Conservation (phyloP, 1,140 invertebrate genomes). For the Drosophila lini region DNA sequence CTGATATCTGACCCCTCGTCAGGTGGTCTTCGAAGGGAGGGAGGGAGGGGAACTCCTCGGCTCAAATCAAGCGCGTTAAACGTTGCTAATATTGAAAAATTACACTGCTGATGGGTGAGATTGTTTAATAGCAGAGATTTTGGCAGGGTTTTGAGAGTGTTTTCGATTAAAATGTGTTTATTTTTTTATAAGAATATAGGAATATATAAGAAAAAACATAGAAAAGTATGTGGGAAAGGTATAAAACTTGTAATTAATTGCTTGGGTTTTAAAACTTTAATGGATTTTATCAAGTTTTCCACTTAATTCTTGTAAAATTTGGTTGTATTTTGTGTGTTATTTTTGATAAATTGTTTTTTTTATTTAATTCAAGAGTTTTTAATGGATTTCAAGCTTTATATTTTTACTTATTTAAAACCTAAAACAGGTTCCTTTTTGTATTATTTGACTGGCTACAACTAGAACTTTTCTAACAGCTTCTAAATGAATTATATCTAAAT, state of each 20-base stretch:
- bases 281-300: not conserved
- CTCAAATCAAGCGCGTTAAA: conserved; percentile 79
- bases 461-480: not conserved
- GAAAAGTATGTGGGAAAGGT: no score
- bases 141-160: not conserved
- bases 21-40: conserved; percentile 9
- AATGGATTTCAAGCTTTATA: no score
- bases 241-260: not conserved
- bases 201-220: no score
- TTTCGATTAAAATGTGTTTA: not conserved
- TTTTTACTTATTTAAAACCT: no score
- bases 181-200: not conserved
- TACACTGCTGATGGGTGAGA: conserved; percentile 31
- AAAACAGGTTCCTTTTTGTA: no score
- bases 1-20: conserved; percentile 38
- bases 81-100: conserved; percentile 78
- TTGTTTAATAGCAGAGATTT: conserved; percentile 43
- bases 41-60: not conserved
- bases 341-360: not conserved
- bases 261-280: rapidly evolving
- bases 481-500: not conserved
- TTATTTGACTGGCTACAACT: not conserved
- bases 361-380: not conserved
- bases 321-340: not conserved
- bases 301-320: not conserved